Evolutionary conservation across 2,797 vertebrate genomes (phyloP).

Genomic region (Crocodylus rhombifer): DNA sequence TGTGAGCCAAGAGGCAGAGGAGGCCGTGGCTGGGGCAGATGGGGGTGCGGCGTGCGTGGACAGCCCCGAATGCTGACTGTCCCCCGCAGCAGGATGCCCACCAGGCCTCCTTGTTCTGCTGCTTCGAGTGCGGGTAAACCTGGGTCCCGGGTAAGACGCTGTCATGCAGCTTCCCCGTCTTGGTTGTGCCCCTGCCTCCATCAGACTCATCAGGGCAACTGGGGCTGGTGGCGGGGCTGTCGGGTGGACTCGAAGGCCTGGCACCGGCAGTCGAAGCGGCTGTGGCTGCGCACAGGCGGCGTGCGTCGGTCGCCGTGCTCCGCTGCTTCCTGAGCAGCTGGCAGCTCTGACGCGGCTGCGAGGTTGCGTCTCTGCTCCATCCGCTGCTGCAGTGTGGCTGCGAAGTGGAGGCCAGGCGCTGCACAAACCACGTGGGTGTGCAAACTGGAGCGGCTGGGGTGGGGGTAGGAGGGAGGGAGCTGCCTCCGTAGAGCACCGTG

Average conservation of each 20-base stretch:
- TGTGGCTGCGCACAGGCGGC: too few relatives aligned
- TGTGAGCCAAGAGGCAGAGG: not conserved
- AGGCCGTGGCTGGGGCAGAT: not conserved
- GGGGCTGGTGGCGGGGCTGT: too few relatives aligned
- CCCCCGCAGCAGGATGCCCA: too few relatives aligned
- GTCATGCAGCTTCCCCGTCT: too few relatives aligned
- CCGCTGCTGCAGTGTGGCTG: not conserved
- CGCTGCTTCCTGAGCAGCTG: not conserved
- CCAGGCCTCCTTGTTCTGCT: too few relatives aligned
- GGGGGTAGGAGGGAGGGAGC: not conserved
- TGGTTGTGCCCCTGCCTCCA: too few relatives aligned
- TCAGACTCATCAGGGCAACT: too few relatives aligned
- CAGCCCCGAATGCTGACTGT: too few relatives aligned
- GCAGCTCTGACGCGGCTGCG: not conserved
- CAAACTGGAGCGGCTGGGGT: not conserved
- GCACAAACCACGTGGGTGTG: not conserved
- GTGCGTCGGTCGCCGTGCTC: too few relatives aligned
- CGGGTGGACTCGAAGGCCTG: too few relatives aligned
- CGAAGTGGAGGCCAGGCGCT: not conserved
- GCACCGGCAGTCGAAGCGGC: too few relatives aligned
- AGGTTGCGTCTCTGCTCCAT: not conserved
- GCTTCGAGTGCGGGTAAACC: not conserved
- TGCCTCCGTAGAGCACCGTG: too few relatives aligned
- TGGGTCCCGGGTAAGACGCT: not conserved
- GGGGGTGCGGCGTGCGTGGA: not conserved